These are phyloP conservation scores for Apamea monoglypha DNA, from an alignment of 2,888 invertebrate species.

Conservation along the genomic window DNA sequence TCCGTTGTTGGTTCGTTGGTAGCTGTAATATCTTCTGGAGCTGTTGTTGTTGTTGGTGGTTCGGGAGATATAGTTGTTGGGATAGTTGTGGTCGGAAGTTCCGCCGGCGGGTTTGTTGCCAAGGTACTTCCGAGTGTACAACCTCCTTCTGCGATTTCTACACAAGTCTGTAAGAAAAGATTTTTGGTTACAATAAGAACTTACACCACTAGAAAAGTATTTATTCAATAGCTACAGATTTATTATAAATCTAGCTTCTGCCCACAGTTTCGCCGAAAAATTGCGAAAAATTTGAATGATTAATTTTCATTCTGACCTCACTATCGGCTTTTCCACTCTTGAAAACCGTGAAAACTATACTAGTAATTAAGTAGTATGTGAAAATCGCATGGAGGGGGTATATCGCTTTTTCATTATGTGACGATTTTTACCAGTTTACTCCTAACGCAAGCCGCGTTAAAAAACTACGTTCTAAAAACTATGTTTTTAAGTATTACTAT, in stretches of 20 bases:
- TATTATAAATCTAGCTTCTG: no score
- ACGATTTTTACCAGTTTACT: no score
- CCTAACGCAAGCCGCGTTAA: no score
- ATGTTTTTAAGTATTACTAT: background rate
- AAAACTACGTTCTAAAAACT: background rate
- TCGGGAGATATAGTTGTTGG: conserved; percentile 12
- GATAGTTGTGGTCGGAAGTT: background rate
- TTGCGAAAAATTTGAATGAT: no score
- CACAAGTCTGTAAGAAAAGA: conserved; percentile 23
- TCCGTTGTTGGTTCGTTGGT: background rate
- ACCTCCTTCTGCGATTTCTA: conserved; percentile 62
- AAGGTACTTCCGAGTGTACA: conserved; percentile 48
- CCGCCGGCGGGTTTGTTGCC: conserved; percentile 1
- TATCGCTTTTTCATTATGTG: no score
- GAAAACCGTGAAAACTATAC: no score
- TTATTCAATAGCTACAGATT: background rate
- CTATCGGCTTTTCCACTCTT: no score
- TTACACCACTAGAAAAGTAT: background rate
- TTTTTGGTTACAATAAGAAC: background rate
- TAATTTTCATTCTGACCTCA: no score
- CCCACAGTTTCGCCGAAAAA: no score
- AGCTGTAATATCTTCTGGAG: conserved; percentile 5
- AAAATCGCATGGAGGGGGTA: no score
- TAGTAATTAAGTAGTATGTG: no score
- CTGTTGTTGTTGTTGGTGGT: conserved; percentile 2